A percentile compares a stretch with the other conserved stretches of the same genome.
phyloP scores from a whole-genome alignment of 2,797 vertebrate genomes.

The Arctocebus calabarensis region DNA sequence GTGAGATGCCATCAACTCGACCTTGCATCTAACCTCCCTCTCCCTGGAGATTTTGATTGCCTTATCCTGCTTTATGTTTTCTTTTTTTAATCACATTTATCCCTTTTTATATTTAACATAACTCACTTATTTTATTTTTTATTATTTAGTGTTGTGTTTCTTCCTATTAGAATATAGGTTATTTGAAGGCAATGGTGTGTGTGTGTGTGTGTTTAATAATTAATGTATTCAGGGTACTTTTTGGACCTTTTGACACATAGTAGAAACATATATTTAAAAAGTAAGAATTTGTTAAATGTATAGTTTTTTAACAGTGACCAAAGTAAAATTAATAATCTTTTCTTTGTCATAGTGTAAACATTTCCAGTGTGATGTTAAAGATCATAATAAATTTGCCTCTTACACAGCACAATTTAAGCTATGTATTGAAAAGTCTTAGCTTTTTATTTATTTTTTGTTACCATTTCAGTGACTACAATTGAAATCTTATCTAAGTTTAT shows the following conservation, averaged over 20 bases:
- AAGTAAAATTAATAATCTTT: conserved; percentile 18
- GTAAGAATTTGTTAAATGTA: not conserved
- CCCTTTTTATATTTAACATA: not conserved
- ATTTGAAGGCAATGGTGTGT: not conserved
- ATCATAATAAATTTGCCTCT: not conserved
- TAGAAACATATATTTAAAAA: not conserved
- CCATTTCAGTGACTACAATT: not conserved
- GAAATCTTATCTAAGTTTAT: not conserved
- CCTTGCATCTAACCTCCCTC: not conserved
- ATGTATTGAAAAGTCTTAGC: not conserved
- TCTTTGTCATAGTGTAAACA: not conserved
- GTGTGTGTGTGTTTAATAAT: not conserved
- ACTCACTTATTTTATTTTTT: not conserved
- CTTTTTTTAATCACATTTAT: not conserved
- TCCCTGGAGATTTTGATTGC: not conserved
- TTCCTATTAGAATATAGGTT: not conserved
- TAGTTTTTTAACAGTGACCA: not conserved
- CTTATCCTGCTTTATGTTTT: not conserved
- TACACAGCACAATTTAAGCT: not conserved
- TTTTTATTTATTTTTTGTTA: not conserved
- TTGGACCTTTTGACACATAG: not conserved
- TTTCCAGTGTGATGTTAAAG: not conserved
- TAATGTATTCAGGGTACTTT: not conserved
- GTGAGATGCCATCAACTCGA: not conserved
- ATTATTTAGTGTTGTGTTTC: not conserved